phyloP scores from a whole-genome alignment of 2,797 vertebrate genomes.

The Gadopsis marmoratus region DNA sequence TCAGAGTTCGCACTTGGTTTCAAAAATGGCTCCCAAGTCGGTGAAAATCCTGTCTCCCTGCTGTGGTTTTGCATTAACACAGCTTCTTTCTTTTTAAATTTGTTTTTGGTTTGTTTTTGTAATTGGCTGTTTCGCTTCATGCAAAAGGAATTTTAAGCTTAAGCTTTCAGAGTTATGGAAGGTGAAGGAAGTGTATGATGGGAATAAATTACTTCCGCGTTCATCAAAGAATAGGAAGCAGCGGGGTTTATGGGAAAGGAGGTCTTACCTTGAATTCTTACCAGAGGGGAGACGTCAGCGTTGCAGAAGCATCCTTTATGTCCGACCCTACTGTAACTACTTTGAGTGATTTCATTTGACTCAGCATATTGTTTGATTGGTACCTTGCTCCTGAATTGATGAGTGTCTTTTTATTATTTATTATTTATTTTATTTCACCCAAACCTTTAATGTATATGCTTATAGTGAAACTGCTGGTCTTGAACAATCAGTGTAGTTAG shows the following conservation, averaged over 20 bases:
- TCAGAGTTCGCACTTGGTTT: slow-evolving; percentile 1
- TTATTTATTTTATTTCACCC: background rate
- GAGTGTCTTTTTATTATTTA: background rate
- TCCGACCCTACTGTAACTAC: background rate
- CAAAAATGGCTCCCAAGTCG: background rate
- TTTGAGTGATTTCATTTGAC: background rate
- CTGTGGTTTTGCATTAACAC: background rate
- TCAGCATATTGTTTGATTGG: background rate
- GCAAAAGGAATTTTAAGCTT: background rate
- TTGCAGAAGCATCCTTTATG: background rate
- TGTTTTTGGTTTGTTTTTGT: background rate
- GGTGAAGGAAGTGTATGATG: background rate
- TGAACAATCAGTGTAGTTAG: background rate
- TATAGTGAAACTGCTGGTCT: background rate
- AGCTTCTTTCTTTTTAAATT: background rate
- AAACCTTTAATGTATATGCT: background rate
- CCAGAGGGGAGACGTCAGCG: background rate
- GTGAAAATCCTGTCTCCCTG: background rate
- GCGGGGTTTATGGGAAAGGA: background rate
- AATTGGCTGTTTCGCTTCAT: background rate
- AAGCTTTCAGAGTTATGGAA: background rate
- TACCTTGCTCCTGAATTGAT: background rate
- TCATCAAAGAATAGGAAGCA: background rate
- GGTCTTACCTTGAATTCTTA: background rate
- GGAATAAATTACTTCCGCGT: background rate